Evolutionary conservation across 2,113 vertebrate genomes (phyloP).

Genomic region (Tragelaphus buxtoni): DNA sequence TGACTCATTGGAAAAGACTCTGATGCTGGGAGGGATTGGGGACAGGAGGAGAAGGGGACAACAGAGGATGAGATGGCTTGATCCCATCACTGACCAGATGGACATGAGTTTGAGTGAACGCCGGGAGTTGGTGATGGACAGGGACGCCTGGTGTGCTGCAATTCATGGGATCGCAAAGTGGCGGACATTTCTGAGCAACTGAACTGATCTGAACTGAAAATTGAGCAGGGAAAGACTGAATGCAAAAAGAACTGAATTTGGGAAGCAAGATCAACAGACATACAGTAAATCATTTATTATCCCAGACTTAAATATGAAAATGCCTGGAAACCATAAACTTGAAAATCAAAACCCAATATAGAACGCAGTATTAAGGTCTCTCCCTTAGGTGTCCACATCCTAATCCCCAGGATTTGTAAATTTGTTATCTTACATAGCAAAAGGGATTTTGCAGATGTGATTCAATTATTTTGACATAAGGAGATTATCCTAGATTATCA

Average conservation of each 20-base stretch:
- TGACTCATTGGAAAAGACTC: too few species aligned
- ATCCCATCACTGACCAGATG: too few species aligned
- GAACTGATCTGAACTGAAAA: neutral
- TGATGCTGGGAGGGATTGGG: too few species aligned
- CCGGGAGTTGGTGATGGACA: too few species aligned
- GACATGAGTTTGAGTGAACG: too few species aligned
- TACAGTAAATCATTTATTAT: neutral
- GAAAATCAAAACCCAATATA: neutral
- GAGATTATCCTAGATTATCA: neutral
- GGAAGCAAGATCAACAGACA: neutral
- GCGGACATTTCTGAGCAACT: too few species aligned
- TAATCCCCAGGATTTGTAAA: neutral
- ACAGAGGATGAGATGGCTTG: too few species aligned
- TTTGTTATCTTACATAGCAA: neutral
- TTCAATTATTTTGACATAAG: neutral
- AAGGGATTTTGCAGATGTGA: neutral
- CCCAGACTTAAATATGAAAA: neutral
- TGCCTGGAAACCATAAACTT: neutral
- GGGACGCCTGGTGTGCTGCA: too few species aligned
- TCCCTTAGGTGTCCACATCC: too few species aligned
- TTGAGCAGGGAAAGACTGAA: neutral
- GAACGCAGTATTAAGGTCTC: neutral
- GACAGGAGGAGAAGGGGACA: too few species aligned
- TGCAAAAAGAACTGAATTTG: neutral
- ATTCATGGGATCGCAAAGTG: too few species aligned